Evolutionary conservation across 2,113 vertebrate species (phyloP), one percentile per base, ranked within the genome.

Genomic region (Urocitellus parryii): DNA sequence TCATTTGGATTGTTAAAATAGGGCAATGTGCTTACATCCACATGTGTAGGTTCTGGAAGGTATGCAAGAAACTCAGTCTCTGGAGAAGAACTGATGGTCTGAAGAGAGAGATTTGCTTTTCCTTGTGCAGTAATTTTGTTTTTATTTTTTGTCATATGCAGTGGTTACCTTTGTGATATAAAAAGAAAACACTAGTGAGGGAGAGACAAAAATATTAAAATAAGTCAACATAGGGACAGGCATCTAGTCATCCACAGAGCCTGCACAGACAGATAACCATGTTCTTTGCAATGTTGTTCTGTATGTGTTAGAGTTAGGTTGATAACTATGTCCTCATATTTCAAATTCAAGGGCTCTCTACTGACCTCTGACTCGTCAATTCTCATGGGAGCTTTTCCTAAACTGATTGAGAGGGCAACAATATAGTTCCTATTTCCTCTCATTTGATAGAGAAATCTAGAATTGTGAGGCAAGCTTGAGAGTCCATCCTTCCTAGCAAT

Each of bases 41-140:
- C 20, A 34, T 53, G 9, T 61, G 37, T 78, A 89, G 22, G 39
- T 68, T 80, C 63, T 58, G 56, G 9, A 79, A 83, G 8, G 5
- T 10, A 74, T 61, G 1, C 22, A 74, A 63, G 39, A 86, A 81
- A 77, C 13, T 86, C 53, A 63, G 39, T 91, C 73, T 81, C 67
- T 74, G 11, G 42, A 93, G 56, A 65, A 72, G 51, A 18, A 81
- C 27, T 58, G 24, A 89, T 58, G 20, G 25, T 93, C 76, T 86
- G 56, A 91, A 32, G 25, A 94, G 34, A 96, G 22, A 56, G 8
- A 70, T 81, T 91, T 86, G 32, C 34, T 90, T 89, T 96, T 95
- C 74, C 90, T 79, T 79, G 63, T 37, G 12, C 24, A 79, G 5
- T 45, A n/a, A 20, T 81, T 85, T 51, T 51, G 48, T 51, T 51